Base-by-base conservation (phyloP, 2,888 invertebrate species). In the Phyllotreta striolata region DNA sequence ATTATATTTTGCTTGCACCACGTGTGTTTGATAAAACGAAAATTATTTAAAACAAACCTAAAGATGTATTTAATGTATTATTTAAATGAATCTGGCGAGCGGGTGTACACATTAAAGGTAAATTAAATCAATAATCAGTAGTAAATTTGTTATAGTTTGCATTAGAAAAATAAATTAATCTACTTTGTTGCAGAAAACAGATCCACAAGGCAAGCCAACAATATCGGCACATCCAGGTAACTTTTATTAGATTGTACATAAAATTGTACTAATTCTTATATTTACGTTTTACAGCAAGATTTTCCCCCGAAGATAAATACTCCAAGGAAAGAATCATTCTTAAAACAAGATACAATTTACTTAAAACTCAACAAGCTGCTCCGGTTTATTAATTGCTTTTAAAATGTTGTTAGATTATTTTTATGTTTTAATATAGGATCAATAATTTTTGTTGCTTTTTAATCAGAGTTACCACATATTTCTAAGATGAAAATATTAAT, bases 281-380 rank as follows among this genome's bases (percentile, higher is more conserved):
- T 3, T 41, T 41, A 8, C 5, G 10, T 41, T 6, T 51, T 51
- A 6, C 35, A 43, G 56, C 60, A 10, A 35, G 60, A 39, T 60
- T 60, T 44, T 60, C 60, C 12, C 60, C 60, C 5, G 60, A 60
- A 38, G 60, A 60, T 44, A 9, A 37, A 7, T 60, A 60, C 46
- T 60, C 60, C 6, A 60, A 60, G 34, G 47, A 60, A 41, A 60
- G 60, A 44, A 60, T 49, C 12, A 60, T 60, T 43, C 24, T 60
- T 43, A 60, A 60, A 14, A 52, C 37, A 13, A 43, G 60, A 54
- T 39, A 49, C 44, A 10, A 14, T 24, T 54, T 60, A 38, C 12
- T 60, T 24, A 39, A 44, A 44, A 60, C 60, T 1, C 60, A 60
- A 60, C 14, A 52, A 44, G 43, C 52, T 2, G 38, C 52, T 10